Evolutionary conservation across 1,140 invertebrate genomes (phyloP).

Genomic region (Cataglyphis hispanica): DNA sequence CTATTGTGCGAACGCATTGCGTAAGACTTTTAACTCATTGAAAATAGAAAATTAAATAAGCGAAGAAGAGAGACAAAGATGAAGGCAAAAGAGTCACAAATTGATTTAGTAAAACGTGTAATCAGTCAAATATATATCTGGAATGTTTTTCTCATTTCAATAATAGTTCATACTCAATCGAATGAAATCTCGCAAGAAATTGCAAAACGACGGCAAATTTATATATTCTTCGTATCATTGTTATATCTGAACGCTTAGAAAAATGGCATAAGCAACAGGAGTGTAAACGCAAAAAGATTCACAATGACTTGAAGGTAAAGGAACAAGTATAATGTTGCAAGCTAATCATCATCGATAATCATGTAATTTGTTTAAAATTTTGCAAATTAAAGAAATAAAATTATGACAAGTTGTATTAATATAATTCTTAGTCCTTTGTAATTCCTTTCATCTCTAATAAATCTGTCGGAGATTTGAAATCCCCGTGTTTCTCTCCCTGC

Average conservation of each 20-base stretch:
- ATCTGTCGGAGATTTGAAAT: not conserved
- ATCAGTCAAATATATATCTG: not conserved
- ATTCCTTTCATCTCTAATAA: not conserved
- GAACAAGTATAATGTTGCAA: not conserved
- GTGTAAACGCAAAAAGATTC: not conserved
- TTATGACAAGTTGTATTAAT: not conserved
- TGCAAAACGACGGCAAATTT: not conserved
- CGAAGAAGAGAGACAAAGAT: conserved; percentile 8
- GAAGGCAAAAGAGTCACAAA: not conserved
- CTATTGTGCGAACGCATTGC: not conserved
- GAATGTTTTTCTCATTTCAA: not conserved
- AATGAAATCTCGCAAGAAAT: not conserved
- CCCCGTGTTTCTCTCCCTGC: no score
- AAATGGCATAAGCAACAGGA: not conserved
- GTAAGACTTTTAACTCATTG: not conserved
- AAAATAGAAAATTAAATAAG: not conserved
- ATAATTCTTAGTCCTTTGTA: not conserved
- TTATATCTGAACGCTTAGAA: not conserved
- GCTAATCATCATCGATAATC: not conserved
- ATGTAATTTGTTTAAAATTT: not conserved
- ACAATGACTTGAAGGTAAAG: not conserved
- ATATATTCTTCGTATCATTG: not conserved
- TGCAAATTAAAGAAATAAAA: not conserved
- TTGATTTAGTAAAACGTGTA: not conserved
- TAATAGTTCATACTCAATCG: not conserved